Base-by-base conservation (phyloP, 2,797 vertebrate genomes). In the Lutjanus argentimaculatus region DNA sequence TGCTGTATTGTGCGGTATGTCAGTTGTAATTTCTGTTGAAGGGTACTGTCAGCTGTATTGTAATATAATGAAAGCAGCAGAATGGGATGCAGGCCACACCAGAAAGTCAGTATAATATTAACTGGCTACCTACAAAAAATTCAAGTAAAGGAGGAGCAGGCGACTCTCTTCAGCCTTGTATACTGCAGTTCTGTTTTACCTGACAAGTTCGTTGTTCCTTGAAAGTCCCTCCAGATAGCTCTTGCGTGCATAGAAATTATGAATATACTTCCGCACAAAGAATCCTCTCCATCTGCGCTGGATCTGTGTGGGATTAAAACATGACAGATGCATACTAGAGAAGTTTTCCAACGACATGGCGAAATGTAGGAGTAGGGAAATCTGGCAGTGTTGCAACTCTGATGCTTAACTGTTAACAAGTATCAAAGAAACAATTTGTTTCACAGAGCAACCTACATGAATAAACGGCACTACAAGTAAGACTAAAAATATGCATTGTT, bases 251-350 rank as follows among this genome's bases (percentile, higher is more conserved):
- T 96, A 97, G 92, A 96, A 99, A 95, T 97, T 97, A 92, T 98
- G 97, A 77, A 96, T 87, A 72, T 97, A 95, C 83, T 96, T 99
- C 78, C 97, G 96, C 79, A 95, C 90, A 72, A 91, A 97, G 93
- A 95, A 97, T 58, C 97, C 98, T 89, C 96, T 94, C 98, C 98
- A 99, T 40, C 53, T 93, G 87, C 87, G 94, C 92, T 99, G 98
- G 92, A 99, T 98, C 98, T 99, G 90, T 65, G 62, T 83, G 51
- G 55, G 77, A 89, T 76, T 22, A 77, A 58, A 65, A 40, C 36
- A 73, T n/a, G 30, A 61, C 53, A 83, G 16, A 72, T 1, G 9
- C 49, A 46, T 65, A 52, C 3, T 36, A 57, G n/a, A 58, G 13
- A 74, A 51, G 2, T 11, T 61, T 65, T 57, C 6, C 46, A 42